Evolutionary conservation across 2,113 vertebrate genomes (phyloP).

Genomic region (Silurus meridionalis): DNA sequence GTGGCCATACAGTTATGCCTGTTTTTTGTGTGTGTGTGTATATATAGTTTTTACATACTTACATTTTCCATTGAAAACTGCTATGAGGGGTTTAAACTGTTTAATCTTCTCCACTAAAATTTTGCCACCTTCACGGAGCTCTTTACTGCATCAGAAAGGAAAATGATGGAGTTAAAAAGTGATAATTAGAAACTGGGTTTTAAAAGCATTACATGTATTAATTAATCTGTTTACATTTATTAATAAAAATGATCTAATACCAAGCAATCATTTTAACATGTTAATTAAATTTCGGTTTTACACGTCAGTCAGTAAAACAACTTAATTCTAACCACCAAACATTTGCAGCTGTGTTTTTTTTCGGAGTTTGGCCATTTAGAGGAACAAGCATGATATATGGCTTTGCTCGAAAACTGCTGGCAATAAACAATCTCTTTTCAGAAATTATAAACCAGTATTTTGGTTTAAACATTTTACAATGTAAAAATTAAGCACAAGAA

Average conservation of each 20-base stretch:
- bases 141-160: conserved; percentile 81
- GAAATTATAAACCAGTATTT: no score
- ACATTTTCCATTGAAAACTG: conserved; percentile 99
- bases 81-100: conserved; percentile 93
- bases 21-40: no score
- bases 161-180: conserved; percentile 28
- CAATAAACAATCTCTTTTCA: background rate
- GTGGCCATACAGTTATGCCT: no score
- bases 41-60: conserved; percentile 56
- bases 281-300: background rate
- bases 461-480: no score
- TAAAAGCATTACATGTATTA: background rate
- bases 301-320: background rate
- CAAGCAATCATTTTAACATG: background rate
- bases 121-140: conserved; percentile 94
- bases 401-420: background rate
- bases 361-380: background rate
- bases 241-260: background rate
- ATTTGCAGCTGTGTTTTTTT: background rate
- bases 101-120: conserved; percentile 95
- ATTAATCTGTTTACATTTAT: background rate
- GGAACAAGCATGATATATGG: background rate
- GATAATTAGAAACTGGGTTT: conserved; percentile 17
- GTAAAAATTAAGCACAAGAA: no score
- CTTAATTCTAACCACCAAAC: background rate